Evolutionary conservation across 2,888 invertebrate species (phyloP), one percentile per base, ranked within the genome.

Genomic region (Polydrusus cervinus): DNA sequence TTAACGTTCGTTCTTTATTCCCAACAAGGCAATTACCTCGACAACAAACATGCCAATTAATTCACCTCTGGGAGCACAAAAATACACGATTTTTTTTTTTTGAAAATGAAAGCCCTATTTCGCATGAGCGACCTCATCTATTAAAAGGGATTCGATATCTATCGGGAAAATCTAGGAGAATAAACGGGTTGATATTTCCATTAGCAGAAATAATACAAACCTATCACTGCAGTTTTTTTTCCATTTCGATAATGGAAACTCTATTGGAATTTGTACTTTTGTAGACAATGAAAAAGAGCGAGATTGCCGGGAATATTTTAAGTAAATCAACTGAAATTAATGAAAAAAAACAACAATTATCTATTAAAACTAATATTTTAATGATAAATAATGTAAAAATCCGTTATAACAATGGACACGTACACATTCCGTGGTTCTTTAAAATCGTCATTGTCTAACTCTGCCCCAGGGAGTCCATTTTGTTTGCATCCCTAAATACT

Each of bases 91-190:
- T 3, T 13, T 25, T 25, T 30, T 51, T 49, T 34, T 34, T 34
- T 34, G 1, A 8, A 30, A 53, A 73, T 51, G 11, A 30, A 25
- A 45, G 62, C 14, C 47, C 69, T 16, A 67, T 68, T 67, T 62
- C 68, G 73, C 73, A 30, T 61, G 67, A 25, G 16, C 34, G 68
- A 30, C 14, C 55, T 43, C 66, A 20, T 14, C 61, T 25, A 55
- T 57, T 74, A 72, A 45, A 47, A 65, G 65, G 8, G 65, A 49
- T n/a, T 38, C 18, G 66, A 53, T 20, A 40, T 49, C 43, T 51
- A 51, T 53, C 45, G 72, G 51, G 61, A 38, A 72, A 72, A 72
- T 72, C 49, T 25, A 57, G 72, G 25, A 20, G 67, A 65, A 65
- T 34, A 64, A 64, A 30, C 71, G 34, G 13, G 25, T 60, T 51